Base-by-base conservation (phyloP, 2,797 vertebrate genomes). In the Bradypus variegatus region DNA sequence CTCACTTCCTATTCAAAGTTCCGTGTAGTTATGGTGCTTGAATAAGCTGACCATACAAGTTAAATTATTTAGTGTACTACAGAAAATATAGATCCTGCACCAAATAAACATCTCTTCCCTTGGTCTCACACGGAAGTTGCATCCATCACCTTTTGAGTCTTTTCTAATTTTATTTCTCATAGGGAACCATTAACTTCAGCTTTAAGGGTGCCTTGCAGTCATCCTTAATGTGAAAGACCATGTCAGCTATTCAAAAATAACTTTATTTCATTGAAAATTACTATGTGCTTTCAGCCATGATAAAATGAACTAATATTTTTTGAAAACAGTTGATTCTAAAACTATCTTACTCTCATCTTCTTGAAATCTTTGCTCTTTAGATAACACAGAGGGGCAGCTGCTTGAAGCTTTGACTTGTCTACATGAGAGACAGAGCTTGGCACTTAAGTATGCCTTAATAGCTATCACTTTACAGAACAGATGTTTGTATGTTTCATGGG, bases 401-500 rank as follows among this genome's bases (percentile, higher is more conserved):
- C 92, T 91, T 83, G 90, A 91, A 93, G 83, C 67, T 93, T 91
- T 95, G 94, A 91, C 88, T 94, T 53, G 16, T 92, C 87, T 87
- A 90, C 58, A 50, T 92, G 76, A 95, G 90, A 83, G 88, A 87
- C 85, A 87, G 76, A 80, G 65, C 93, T 91, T 92, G 89, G 95
- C 93, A 92, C 90, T 94, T 94, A 93, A 95, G 89, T 58, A 85
- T 89, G 87, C 80, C 93, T 96, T 95, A 93, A 94, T 82, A 96
- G 91, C 86, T 80, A 86, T 87, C 94, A 93, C 95, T 94, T 92
- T 85, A 50, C 76, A 94, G 94, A 97, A 92, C 95, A 97, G 96
- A 96, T 96, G 96, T 89, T 96, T 93, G 91, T 95, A 88, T 93
- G 92, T 96, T 96, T 95, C 79, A 11, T 94, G 95, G 93, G 93